Conservation (phyloP, 2,797 vertebrate genomes). For the Mus spretus region DNA sequence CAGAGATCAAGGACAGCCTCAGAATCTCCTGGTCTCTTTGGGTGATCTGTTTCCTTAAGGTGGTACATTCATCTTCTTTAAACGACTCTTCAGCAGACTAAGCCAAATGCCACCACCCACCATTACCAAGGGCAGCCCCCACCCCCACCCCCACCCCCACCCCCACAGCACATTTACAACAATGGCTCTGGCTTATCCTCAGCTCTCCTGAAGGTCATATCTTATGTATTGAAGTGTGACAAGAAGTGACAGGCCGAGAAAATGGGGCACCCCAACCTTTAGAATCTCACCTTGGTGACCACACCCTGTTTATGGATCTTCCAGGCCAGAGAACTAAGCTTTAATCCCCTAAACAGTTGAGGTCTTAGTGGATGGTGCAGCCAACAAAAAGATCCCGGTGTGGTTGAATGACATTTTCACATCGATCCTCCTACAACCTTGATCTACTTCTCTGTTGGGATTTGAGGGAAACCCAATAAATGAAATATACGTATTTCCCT, state of each 20-base stretch:
- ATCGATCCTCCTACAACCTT: not conserved
- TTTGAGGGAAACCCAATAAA: slow-evolving; percentile 61
- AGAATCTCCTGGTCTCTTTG: too few species aligned
- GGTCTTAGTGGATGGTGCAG: not conserved
- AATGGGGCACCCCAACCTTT: not conserved
- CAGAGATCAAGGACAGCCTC: not conserved
- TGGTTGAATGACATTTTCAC: not conserved
- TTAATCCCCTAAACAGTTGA: not conserved
- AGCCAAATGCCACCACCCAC: not conserved
- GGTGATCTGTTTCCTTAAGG: not conserved
- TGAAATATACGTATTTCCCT: slow-evolving; percentile 37
- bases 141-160: too few species aligned
- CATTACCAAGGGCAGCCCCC: not conserved
- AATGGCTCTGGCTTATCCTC: not conserved
- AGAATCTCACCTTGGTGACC: slow-evolving; percentile 45
- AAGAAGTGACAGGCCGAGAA: not conserved
- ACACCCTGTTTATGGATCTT: not conserved
- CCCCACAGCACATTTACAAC: not conserved
- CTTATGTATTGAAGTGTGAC: not conserved
- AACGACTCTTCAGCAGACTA: not conserved
- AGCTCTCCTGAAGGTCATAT: not conserved
- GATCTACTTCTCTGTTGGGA: slow-evolving; percentile 21
- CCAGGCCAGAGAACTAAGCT: not conserved
- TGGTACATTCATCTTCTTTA: not conserved
- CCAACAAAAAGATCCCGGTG: not conserved